phyloP scores from a whole-genome alignment of 2,888 invertebrate species.

The Notodonta dromedarius region DNA sequence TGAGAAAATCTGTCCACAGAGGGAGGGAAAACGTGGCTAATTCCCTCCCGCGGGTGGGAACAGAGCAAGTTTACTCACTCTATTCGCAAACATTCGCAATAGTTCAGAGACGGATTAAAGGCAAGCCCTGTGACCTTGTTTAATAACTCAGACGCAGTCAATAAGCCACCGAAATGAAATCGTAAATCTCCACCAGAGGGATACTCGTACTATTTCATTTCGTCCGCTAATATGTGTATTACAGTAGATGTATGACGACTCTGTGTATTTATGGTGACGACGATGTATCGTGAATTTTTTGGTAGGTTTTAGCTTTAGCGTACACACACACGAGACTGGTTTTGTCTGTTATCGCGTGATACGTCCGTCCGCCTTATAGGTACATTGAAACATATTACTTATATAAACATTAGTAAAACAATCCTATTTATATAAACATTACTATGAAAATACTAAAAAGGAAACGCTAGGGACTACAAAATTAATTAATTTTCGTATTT shows the following conservation, averaged over 20 bases:
- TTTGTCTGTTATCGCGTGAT: background rate
- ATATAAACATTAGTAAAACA: no score
- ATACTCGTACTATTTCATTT: slow-evolving; percentile 18
- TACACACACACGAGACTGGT: no score
- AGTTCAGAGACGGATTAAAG: slow-evolving; percentile 40
- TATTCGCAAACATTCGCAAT: slow-evolving; percentile 35
- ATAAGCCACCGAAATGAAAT: slow-evolving; percentile 56
- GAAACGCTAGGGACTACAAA: no score
- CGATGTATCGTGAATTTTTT: background rate
- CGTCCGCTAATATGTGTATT: background rate
- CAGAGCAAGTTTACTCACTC: slow-evolving; percentile 16
- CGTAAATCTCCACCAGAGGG: slow-evolving; percentile 41
- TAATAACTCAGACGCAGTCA: slow-evolving; percentile 49
- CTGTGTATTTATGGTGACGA: background rate
- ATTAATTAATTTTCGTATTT: no score
- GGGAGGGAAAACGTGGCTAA: background rate
- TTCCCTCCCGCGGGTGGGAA: slow-evolving; percentile 7
- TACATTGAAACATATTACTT: no score
- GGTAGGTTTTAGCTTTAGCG: background rate
- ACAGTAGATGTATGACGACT: background rate
- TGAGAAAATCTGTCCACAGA: background rate
- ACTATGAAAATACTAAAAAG: no score
- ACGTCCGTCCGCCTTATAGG: no score
- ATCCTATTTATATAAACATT: no score
- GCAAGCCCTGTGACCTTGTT: slow-evolving; percentile 42